A percentile compares a stretch with the other conserved stretches of the same genome.
phyloP scores from a whole-genome alignment of 2,797 vertebrate genomes.

The Masticophis lateralis region DNA sequence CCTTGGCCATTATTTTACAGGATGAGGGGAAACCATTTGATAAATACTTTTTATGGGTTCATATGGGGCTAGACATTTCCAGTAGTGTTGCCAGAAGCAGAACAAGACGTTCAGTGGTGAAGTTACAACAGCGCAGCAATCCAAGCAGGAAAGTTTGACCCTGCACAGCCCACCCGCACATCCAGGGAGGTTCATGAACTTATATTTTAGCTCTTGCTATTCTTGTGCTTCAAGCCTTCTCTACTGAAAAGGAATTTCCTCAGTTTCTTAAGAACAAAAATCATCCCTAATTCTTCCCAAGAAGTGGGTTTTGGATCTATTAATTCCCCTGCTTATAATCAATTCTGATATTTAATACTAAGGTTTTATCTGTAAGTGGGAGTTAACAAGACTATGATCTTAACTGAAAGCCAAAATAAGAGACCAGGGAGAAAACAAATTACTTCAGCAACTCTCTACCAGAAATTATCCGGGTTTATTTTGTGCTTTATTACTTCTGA shows the following conservation, averaged over 20 bases:
- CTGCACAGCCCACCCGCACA: constrained; percentile 38
- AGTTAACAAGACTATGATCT: background rate
- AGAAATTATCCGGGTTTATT: background rate
- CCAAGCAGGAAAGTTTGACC: background rate
- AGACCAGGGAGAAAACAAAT: background rate
- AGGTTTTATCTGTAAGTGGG: background rate
- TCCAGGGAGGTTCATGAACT: constrained; percentile 21
- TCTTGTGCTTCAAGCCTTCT: constrained; percentile 14
- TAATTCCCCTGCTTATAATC: background rate
- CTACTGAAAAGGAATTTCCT: background rate
- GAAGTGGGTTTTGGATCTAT: background rate
- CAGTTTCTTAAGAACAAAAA: background rate
- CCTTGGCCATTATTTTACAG: constrained; percentile 5
- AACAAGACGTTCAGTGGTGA: background rate
- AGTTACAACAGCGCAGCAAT: constrained; percentile 34
- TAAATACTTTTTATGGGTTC: constrained; percentile 33
- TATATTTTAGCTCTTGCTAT: background rate
- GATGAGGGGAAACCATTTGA: constrained; percentile 13
- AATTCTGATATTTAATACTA: background rate
- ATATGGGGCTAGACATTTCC: constrained; percentile 36
- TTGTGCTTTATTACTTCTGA: background rate
- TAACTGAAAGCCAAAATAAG: background rate
- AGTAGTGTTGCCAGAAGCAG: constrained; percentile 14
- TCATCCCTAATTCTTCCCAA: background rate
- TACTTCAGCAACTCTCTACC: background rate